Evolutionary conservation across 2,888 invertebrate genomes (phyloP), one percentile per base, ranked within the genome.

Genomic region (Pristionchus maxplancki): DNA sequence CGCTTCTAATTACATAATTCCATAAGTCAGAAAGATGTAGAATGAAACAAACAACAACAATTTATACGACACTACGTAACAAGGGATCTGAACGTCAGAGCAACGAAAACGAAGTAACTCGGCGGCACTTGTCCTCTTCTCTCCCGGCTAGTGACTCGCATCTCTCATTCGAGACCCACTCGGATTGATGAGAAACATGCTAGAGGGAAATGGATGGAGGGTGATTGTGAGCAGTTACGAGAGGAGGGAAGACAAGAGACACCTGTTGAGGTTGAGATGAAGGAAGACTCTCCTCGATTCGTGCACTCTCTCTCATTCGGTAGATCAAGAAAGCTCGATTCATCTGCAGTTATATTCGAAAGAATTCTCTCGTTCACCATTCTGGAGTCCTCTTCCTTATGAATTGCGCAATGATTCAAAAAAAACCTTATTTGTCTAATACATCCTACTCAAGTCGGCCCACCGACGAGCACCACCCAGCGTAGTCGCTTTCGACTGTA

Each of bases 101-200:
- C 1, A 44, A 48, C 13, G 2, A n/a, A 24, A 2, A 17, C 1
- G 13, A 11, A 28, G 44, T 5, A 28, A n/a, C 20, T 48, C 44
- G 31, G 20, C n/a, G 44, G 48, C 50, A 48, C 82, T 82, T 82
- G 50, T 50, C 82, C 82, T 82, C 82, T 17, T 31, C 82, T n/a
- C 82, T 50, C 78, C 50, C 40, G 40, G 20, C 74, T 40, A 74
- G 74, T 74, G 74, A 24, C 40, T 40, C 50, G 58, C n/a, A 48
- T 82, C 50, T 82, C 58, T 37, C 84, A 84, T 58, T 44, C 62
- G 24, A 82, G 50, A 31, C 50, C 48, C 53, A 44, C 82, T 53
- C 53, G 11, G 50, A 84, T 53, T 84, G 84, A 84, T 84, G 84
- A 84, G 84, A 84, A 84, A 84, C 84, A 84, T 62, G 53, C 84